phyloP scores from a whole-genome alignment of 2,888 invertebrate genomes.

The Pseudoips prasinana region DNA sequence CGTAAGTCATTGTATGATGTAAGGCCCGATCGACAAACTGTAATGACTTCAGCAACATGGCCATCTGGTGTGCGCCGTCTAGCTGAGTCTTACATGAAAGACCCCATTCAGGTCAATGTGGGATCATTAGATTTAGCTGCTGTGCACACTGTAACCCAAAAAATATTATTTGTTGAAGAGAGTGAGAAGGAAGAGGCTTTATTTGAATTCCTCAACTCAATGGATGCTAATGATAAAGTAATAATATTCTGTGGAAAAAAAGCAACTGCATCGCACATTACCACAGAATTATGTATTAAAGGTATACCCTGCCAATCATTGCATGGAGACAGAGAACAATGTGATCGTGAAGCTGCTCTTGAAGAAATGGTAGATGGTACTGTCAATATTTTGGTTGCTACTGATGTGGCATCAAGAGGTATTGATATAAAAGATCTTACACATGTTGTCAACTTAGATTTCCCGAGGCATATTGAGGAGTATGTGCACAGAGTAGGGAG shows the following conservation, averaged over 20 bases:
- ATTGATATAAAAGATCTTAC: constrained; percentile 95
- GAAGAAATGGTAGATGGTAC: constrained; percentile 90
- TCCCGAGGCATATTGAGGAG: constrained; percentile 96
- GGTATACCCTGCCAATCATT: constrained; percentile 89
- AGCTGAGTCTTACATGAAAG: constrained; percentile 92
- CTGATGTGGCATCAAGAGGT: constrained; percentile 97
- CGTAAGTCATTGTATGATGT: constrained; percentile 90
- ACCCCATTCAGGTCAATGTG: constrained; percentile 95
- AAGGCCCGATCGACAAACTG: constrained; percentile 94
- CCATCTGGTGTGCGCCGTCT: constrained; percentile 92
- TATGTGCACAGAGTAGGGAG: constrained; percentile 98
- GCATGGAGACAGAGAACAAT: constrained; percentile 94
- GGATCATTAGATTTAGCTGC: constrained; percentile 95
- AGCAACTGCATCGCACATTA: constrained; percentile 89
- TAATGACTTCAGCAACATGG: constrained; percentile 99
- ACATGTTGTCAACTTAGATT: constrained; percentile 96
- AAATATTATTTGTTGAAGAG: constrained; percentile 88
- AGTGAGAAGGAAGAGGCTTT: constrained; percentile 85
- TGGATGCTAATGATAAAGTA: constrained; percentile 90
- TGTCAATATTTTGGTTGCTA: constrained; percentile 93
- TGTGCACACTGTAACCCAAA: constrained; percentile 92
- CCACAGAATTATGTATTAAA: constrained; percentile 88
- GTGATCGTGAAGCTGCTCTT: constrained; percentile 90
- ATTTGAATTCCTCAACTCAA: constrained; percentile 85
- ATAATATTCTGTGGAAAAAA: constrained; percentile 96